phyloP scores from a whole-genome alignment of 2,113 vertebrate species.

The Podiceps cristatus region DNA sequence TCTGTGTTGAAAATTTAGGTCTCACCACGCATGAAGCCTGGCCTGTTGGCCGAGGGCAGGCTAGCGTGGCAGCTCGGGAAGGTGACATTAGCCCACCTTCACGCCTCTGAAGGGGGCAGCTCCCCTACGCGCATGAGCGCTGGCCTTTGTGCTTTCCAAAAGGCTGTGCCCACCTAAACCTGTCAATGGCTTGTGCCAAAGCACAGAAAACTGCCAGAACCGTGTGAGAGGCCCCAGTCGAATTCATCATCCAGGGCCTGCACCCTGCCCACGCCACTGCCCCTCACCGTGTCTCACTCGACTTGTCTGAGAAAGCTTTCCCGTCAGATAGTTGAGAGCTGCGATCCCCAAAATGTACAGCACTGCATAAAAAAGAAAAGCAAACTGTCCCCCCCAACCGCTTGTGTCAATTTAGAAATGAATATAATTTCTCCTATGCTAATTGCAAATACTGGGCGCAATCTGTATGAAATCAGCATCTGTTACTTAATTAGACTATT shows the following conservation, averaged over 20 bases:
- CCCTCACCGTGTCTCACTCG: accelerated
- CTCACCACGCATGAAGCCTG: accelerated
- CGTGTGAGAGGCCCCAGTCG: accelerated
- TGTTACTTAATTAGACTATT: not conserved
- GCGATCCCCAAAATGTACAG: not conserved
- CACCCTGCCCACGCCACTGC: accelerated
- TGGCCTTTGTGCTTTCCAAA: not conserved
- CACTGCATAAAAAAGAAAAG: not conserved
- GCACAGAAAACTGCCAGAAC: not conserved
- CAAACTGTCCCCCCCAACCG: not conserved
- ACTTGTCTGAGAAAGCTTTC: not conserved
- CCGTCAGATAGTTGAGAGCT: accelerated
- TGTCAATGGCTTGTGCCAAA: not conserved
- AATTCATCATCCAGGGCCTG: not conserved
- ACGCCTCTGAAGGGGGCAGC: not conserved
- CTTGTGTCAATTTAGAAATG: not conserved
- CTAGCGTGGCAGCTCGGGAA: accelerated
- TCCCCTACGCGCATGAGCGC: accelerated
- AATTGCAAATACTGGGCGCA: not conserved
- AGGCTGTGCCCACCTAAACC: not conserved
- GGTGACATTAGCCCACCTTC: accelerated
- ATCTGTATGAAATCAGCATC: not conserved
- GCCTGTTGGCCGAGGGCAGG: not conserved
- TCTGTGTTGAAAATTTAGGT: not conserved
- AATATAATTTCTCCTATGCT: not conserved